Evolutionary conservation across 2,797 vertebrate species (phyloP).

Genomic region (Gephyroberyx darwinii): DNA sequence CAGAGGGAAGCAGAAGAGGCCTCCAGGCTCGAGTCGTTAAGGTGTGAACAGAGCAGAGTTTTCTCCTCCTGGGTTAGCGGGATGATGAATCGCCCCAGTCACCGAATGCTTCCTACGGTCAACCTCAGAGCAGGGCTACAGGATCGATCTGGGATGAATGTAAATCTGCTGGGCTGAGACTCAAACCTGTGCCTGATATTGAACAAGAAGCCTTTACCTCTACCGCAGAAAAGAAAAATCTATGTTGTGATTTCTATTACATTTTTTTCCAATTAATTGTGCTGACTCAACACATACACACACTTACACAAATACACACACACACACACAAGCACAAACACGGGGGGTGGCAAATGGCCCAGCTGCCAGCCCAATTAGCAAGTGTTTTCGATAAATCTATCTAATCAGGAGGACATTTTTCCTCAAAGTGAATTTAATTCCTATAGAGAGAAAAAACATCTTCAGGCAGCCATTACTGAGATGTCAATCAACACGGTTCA

Average conservation of each 20-base stretch:
- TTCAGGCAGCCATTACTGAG: background rate
- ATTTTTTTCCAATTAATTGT: no score
- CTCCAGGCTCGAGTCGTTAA: constrained; percentile 17
- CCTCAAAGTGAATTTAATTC: constrained; percentile 8
- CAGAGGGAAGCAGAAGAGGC: constrained; percentile 11
- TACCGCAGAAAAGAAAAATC: no score
- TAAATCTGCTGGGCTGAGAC: constrained; percentile 38
- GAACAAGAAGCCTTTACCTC: background rate
- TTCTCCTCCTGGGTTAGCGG: constrained; percentile 34
- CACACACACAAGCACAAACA: background rate
- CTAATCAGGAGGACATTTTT: constrained; percentile 10
- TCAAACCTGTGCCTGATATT: background rate
- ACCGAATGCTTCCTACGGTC: constrained; percentile 40
- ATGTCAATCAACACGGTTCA: constrained; percentile 26
- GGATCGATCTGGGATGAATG: constrained; percentile 18
- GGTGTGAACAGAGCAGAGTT: constrained; percentile 45
- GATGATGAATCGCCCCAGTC: constrained; percentile 72
- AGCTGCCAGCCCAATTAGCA: constrained; percentile 1
- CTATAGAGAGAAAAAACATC: background rate
- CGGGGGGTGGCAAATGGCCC: background rate
- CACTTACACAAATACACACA: no score
- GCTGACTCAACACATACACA: background rate
- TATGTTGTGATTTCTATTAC: no score
- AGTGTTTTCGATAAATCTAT: constrained; percentile 22
- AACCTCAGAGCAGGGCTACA: constrained; percentile 45